phyloP scores from a whole-genome alignment of 2,797 vertebrate species.

The Percopsis omiscomaycus region DNA sequence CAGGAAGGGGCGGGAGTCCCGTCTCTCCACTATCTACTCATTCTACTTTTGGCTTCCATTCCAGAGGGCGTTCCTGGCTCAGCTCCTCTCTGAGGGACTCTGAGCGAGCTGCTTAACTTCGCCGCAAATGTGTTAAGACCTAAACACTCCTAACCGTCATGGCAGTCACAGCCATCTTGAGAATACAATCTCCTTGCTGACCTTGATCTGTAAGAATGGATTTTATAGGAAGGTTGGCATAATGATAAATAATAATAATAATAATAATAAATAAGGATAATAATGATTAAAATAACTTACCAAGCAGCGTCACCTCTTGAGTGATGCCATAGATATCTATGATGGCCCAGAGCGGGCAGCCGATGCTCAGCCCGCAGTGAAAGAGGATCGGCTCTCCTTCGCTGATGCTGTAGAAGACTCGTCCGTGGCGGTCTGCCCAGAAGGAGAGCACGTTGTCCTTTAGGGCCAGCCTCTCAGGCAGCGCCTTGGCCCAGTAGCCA shows the following conservation, averaged over 20 bases:
- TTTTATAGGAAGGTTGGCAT: background rate
- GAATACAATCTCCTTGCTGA: background rate
- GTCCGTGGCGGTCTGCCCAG: slow-evolving; percentile 95
- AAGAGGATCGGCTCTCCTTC: slow-evolving; percentile 94
- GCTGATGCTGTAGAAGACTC: slow-evolving; percentile 97
- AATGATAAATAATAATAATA: background rate
- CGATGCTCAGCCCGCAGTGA: slow-evolving; percentile 94
- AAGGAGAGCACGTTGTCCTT: slow-evolving; percentile 94
- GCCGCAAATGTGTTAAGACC: slow-evolving; percentile 50
- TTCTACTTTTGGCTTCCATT: slow-evolving; percentile 6
- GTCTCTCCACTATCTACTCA: slow-evolving; percentile 20
- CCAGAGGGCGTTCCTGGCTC: slow-evolving; percentile 29
- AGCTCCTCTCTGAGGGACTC: slow-evolving; percentile 46
- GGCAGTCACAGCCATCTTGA: slow-evolving; percentile 27
- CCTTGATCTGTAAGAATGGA: background rate
- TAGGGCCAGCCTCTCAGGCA: slow-evolving; percentile 92
- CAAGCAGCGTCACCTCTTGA: slow-evolving; percentile 94
- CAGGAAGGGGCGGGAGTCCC: slow-evolving; percentile 11
- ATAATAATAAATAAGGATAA: too few relatives aligned
- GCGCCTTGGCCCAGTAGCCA: slow-evolving; percentile 97
- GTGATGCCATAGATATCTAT: slow-evolving; percentile 98
- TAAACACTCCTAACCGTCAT: slow-evolving; percentile 43
- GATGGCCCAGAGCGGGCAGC: slow-evolving; percentile 95
- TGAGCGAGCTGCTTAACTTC: slow-evolving; percentile 56
- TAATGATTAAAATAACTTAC: slow-evolving; percentile 69